Base-by-base conservation (phyloP, 2,888 invertebrate species). In the Lordiphosa fenestrarum region DNA sequence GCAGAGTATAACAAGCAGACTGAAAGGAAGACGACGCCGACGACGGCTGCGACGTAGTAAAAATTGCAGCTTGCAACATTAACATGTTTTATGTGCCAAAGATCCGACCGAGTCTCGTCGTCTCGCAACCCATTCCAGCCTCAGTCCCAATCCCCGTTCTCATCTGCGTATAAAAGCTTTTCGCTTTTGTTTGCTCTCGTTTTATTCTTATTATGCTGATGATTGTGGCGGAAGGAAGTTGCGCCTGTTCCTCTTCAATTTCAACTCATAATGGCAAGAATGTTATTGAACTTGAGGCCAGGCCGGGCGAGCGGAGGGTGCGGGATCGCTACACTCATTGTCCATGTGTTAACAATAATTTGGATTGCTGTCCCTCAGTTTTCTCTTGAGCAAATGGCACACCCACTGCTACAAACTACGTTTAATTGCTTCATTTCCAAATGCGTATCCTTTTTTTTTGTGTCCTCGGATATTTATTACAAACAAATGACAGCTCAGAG, bases 1-100 rank as follows among this genome's bases (percentile, higher is more conserved):
- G 3, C n/a, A 56, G 35, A 5, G 65, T 36, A 61, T 21, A 51
- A 51, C 41, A 51, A 63, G 49, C 53, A 44, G 50, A 51, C 48
- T 38, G 38, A 50, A 61, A 53, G 36, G 21, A 50, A 53, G 39
- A 48, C 33, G 53, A 54, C 52, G 53, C n/a, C 52, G 25, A 38
- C 33, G 38, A 40, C 37, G 63, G 23, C 57, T 41, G 40, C 39
- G 42, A 12, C 42, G 61, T 54, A 44, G 51, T 63, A 55, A 50
- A 71, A 64, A 57, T 83, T 77, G 77, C 83, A 77, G 80, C 80
- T 80, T 77, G 77, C 80, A 75, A 73, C 70, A 72, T 82, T 78
- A 75, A 72, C 75, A 70, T 75, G 75, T 78, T 77, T 72, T 63
- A 74, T 66, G 69, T 52, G 67, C 66, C 52, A 51, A 36, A 62